Conservation (phyloP, 2,797 vertebrate species). For the Psittacula echo region DNA sequence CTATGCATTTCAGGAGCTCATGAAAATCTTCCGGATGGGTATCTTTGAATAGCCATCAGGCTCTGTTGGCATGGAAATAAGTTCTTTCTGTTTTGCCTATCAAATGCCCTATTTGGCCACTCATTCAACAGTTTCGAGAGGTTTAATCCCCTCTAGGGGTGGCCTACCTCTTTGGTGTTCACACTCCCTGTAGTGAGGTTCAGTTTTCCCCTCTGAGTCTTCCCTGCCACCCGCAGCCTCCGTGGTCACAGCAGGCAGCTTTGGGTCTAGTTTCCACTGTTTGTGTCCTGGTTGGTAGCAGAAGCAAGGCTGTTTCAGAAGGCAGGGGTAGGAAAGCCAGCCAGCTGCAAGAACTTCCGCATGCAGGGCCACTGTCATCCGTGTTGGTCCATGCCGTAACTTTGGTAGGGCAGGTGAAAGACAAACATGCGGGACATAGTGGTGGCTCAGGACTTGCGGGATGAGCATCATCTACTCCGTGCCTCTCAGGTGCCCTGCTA, state of each 20-base stretch:
- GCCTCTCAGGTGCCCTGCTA: not conserved
- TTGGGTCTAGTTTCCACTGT: not conserved
- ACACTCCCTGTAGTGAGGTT: not conserved
- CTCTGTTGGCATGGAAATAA: conserved; percentile 57
- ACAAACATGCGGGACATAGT: not conserved
- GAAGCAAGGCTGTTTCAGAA: not conserved
- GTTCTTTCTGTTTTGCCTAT: conserved; percentile 68
- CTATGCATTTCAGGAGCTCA: conserved; percentile 65
- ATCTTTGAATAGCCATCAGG: conserved; percentile 74
- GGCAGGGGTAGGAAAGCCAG: not conserved
- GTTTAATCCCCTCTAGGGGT: conserved; percentile 14
- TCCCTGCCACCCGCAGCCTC: not conserved
- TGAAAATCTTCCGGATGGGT: conserved; percentile 70
- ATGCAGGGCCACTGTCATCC: fast-evolving
- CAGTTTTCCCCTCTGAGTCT: not conserved
- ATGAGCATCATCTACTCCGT: not conserved
- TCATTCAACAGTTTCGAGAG: conserved; percentile 22
- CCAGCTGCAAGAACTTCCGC: not conserved
- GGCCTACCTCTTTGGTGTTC: not conserved
- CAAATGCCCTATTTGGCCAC: conserved; percentile 70
- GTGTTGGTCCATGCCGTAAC: not conserved
- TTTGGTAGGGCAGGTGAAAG: not conserved
- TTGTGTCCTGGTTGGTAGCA: not conserved
- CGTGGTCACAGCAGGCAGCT: not conserved
- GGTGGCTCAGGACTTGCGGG: not conserved